Evolutionary conservation across 1,140 invertebrate species (phyloP), one percentile per base, ranked within the genome.

Genomic region (Lerema accius): DNA sequence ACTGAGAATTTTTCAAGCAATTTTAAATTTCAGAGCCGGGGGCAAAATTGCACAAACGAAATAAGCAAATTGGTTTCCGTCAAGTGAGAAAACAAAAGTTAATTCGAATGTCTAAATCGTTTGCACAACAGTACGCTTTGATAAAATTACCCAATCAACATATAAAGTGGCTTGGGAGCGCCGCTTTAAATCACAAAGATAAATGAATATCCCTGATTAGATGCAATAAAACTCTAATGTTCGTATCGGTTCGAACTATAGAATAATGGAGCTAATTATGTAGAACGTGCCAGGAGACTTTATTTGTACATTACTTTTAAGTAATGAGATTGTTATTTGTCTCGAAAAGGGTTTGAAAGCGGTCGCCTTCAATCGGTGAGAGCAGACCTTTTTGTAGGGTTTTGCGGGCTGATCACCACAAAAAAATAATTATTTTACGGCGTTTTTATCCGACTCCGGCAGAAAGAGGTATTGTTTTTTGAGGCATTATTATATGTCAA

Each of bases 71-170:
- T 58, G 42, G 40, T 46, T 37, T 17, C 55, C 16, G 23, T 16
- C 28, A 13, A 50, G 50, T 48, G 56, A 61, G 42, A 49, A 60
- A 67, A 49, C 65, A 67, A 63, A 74, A 77, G 66, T 69, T 71
- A 69, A 74, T 69, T 69, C 62, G 55, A 70, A 62, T 61, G 56
- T 73, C 67, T 68, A 73, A 76, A 69, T 62, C 74, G 69, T 80
- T 66, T 59, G 64, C 67, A 66, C 60, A 61, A 74, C 62, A 58
- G 64, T 71, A 69, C 73, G 69, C 66, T 80, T 75, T 73, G 68
- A 65, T 75, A 71, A 76, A 78, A 80, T 77, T 78, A 76, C 72
- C 71, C 73, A 82, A 80, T 80, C 78, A 79, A 76, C 77, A 82
- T 78, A 78, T 80, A 80, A 84, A 77, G 76, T 80, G 72, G 64